Evolutionary conservation across 2,888 invertebrate species (phyloP).

Genomic region (Netelia fuscicornis): DNA sequence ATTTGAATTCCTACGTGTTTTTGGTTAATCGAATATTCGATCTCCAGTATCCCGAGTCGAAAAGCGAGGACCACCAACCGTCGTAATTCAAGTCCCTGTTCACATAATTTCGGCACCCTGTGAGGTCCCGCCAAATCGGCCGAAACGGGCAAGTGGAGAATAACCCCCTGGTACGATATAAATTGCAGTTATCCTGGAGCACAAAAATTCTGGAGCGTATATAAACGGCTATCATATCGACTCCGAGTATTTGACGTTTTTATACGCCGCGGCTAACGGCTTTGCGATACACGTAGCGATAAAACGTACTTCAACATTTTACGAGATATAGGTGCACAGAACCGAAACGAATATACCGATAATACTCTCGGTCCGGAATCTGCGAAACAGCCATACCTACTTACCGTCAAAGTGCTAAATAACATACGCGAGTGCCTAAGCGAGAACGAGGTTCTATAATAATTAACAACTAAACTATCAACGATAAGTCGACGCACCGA

Average conservation of each 20-base stretch:
- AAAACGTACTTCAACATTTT: slow-evolving; percentile 25
- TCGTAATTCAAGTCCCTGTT: too few relatives aligned
- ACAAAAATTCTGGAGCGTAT: neutral
- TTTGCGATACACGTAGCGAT: slow-evolving; percentile 20
- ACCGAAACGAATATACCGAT: neutral
- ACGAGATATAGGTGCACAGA: slow-evolving; percentile 5
- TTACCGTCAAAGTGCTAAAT: neutral
- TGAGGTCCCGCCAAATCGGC: too few relatives aligned
- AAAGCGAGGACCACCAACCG: too few relatives aligned
- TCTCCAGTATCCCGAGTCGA: too few relatives aligned
- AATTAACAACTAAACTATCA: neutral
- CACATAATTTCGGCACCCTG: too few relatives aligned
- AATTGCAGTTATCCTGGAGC: neutral
- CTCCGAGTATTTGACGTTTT: slow-evolving; percentile 19
- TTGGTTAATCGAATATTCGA: too few relatives aligned
- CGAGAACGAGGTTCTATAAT: neutral
- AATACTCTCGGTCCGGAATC: neutral
- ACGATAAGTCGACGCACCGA: too few relatives aligned
- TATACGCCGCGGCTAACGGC: slow-evolving; percentile 30
- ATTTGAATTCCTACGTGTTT: neutral
- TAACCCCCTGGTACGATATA: neutral
- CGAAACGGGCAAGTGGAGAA: too few relatives aligned
- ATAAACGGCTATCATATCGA: neutral
- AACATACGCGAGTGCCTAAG: neutral
- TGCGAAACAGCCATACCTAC: neutral